Base-by-base conservation (phyloP, 2,113 vertebrate genomes). In the Cephalophus harveyi region DNA sequence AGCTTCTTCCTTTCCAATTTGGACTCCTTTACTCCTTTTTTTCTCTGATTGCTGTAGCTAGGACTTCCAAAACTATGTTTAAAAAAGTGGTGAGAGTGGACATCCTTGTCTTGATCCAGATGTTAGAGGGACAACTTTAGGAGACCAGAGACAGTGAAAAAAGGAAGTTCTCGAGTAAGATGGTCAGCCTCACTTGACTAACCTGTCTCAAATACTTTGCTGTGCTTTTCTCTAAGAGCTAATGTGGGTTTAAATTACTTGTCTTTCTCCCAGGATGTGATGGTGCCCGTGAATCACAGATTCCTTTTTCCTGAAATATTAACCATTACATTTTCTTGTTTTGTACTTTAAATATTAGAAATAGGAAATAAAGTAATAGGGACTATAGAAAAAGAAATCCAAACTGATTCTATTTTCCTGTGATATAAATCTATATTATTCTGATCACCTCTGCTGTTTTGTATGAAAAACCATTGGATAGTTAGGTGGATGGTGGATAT, bases 391-490 rank as follows among this genome's bases (percentile, higher is more conserved):
- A 85, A 84, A 91, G 36, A 27, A 76, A 12, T 50, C 43, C 8
- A 71, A 60, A 96, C 60, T 57, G 92, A 62, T 89, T 93, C 43
- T 79, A 0, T 82, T 94, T 91, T 96, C 57, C 60, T 54, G 8
- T 89, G 33, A 62, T 94, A 14, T 48, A 36, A 78, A 71, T 67
- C 40, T 82, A 7, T 88, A 78, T 82, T 82, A 93, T 96, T 94
- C 91, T 96, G 79, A 79, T 52, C 25, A 62, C 28, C 91, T 95
- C 43, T 94, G 33, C 78, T 92, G 50, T 21, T 95, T 94, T 96
- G 9, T 97, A 36, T 96, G 85, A 46, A 93, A 93, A 90, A 79
- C 21, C 17, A 93, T 82, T 95, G 95, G n/a, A 60, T 95, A 48
- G 85, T 40, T 89, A 92, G 76, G 46, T 95, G 60, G 74, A 87